These are phyloP conservation scores for Campoplex nolae DNA, from an alignment of 2,888 invertebrate genomes.

Conservation along the genomic window DNA sequence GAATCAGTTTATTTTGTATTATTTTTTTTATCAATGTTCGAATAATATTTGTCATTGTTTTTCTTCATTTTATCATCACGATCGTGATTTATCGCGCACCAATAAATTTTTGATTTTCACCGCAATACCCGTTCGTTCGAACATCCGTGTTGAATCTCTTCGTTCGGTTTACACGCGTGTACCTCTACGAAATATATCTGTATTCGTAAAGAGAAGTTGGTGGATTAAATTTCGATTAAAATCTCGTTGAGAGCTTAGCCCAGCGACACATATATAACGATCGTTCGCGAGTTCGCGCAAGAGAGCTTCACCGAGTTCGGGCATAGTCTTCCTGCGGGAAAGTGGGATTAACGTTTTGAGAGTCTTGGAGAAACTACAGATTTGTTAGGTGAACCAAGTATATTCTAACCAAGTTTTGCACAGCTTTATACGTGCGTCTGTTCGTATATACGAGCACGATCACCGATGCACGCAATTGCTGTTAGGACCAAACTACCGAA, in stretches of 20 bases:
- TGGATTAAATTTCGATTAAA: conserved; percentile 65
- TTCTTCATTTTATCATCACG: background rate
- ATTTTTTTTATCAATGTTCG: background rate
- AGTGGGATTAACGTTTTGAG: conserved; percentile 59
- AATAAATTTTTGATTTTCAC: background rate
- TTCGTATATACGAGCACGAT: background rate
- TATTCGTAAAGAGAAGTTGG: conserved; percentile 8
- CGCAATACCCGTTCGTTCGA: background rate
- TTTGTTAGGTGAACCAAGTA: conserved; percentile 41
- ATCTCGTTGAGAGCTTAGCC: conserved; percentile 55
- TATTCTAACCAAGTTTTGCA: background rate
- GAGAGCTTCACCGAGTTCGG: conserved; percentile 28
- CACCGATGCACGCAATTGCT: background rate
- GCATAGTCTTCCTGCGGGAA: conserved; percentile 38
- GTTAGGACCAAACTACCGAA: background rate
- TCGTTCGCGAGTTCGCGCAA: conserved; percentile 46
- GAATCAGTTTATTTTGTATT: background rate
- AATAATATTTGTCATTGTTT: background rate
- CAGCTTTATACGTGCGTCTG: background rate
- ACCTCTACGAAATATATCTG: background rate
- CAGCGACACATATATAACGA: conserved; percentile 31
- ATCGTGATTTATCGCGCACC: background rate
- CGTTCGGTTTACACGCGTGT: background rate
- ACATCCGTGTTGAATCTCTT: conserved; percentile 2
- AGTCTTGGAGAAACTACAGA: conserved; percentile 58